Base-by-base conservation (phyloP, 1,140 invertebrate genomes). In the Drosophila rufa region DNA sequence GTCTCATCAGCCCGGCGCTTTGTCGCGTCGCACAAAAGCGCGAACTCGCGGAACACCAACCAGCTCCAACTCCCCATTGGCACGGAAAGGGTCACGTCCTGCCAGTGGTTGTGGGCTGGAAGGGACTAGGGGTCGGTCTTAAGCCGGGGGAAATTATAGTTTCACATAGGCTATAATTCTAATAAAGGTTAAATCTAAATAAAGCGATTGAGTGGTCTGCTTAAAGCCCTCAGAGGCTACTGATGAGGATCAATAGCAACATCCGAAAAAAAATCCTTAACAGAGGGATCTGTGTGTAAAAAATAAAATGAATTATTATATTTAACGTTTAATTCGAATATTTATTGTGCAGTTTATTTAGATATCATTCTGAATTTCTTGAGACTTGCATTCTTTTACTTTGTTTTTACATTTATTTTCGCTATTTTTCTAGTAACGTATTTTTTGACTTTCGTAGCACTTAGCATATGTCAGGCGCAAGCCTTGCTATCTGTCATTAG, bases 1-100 rank as follows among this genome's bases (percentile, higher is more conserved):
- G 22, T 8, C 55, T 42, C 55, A 22, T 15, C 15, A 7, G 45
- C 38, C 25, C 27, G 75, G 75, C 45, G 55, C 81, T 87, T 87
- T 87, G 83, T 87, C 75, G 76, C 71, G 67, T 70, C 80, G 70
- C 64, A 87, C 83, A 87, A 87, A 87, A 78, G 85, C 85, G 80
- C 69, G 69, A 87, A 66, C 78, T 87, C 85, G 77, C 68, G 76
- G 33, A 47, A 77, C 66, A 51, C 45, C 64, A 62, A 71, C 57
- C 46, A 14, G 33, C 33, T 47, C 60, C 56, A 64, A 57, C 71
- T 77, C 40, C 45, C 50, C 40, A 56, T 65, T 66, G 40, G 55
- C 65, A 53, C 12, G 22, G 55, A 58, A 68, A 46, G 33, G 40
- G 59, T 56, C 48, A 17, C 7, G 53, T 70, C 33, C 55, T 7